phyloP scores from a whole-genome alignment of 2,797 vertebrate genomes.

The Poliocrania exsul region DNA sequence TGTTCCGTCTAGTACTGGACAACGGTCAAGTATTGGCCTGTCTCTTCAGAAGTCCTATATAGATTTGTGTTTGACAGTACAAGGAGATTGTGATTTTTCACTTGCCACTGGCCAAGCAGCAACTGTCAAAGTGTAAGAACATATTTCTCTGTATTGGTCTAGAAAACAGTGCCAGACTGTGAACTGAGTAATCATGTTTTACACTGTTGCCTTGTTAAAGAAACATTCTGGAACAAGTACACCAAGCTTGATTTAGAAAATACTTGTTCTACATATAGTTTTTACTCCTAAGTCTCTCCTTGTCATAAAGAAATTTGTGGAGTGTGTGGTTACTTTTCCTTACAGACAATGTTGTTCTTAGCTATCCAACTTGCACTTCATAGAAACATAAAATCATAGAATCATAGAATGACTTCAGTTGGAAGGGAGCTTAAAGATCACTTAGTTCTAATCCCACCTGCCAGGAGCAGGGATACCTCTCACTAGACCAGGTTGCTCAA shows the following conservation, averaged over 20 bases:
- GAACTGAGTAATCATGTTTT: background rate
- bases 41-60: background rate
- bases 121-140: background rate
- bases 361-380: background rate
- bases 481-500: background rate
- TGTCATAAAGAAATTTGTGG: background rate
- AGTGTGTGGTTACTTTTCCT: background rate
- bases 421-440: background rate
- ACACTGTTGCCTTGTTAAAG: background rate
- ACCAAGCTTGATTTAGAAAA: background rate
- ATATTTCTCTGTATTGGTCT: background rate
- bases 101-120: background rate
- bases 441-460: background rate
- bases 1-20: background rate
- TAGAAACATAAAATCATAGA: background rate
- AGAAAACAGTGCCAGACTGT: background rate
- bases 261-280: background rate
- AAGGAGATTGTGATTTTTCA: background rate
- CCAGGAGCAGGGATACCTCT: background rate
- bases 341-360: background rate
- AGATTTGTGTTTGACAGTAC: background rate
- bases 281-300: background rate
- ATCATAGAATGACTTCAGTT: background rate
- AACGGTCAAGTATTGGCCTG: background rate
- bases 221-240: background rate